A percentile compares a stretch with the other conserved stretches of the same genome.
Evolutionary conservation across 2,797 vertebrate genomes (phyloP).

Genomic region (Clarias platycephalus): DNA sequence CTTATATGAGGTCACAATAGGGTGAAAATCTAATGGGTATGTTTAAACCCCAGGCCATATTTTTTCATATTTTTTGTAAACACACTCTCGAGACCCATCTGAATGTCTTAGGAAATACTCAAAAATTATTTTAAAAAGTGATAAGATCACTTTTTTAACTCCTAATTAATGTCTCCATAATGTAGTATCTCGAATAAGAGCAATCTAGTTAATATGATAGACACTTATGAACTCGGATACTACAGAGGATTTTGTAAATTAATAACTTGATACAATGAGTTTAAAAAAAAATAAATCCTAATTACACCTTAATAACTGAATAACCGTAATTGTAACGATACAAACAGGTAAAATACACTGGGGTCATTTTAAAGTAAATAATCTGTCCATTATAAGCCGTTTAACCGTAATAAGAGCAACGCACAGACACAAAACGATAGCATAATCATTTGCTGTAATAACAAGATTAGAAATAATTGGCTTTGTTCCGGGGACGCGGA

Average conservation of each 20-base stretch:
- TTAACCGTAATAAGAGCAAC: not conserved
- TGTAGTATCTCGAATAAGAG: not conserved
- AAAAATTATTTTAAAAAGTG: too few species aligned
- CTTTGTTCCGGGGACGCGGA: constrained; percentile 23
- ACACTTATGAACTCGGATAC: too few species aligned
- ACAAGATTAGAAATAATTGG: constrained; percentile 23
- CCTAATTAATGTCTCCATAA: not conserved
- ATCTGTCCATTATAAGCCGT: not conserved
- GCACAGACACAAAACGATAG: not conserved
- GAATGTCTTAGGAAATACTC: too few species aligned
- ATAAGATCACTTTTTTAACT: not conserved
- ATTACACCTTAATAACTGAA: not conserved
- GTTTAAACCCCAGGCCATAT: too few species aligned
- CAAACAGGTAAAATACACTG: not conserved
- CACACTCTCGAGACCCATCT: too few species aligned
- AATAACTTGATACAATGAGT: too few species aligned
- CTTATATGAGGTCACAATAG: too few species aligned
- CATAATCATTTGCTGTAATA: constrained; percentile 18
- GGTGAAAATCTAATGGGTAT: too few species aligned
- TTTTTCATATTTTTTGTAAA: too few species aligned
- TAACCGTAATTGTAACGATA: not conserved
- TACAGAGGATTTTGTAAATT: not conserved
- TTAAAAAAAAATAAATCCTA: not conserved
- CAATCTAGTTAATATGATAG: not conserved
- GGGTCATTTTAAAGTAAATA: too few species aligned